Evolutionary conservation across 1,140 invertebrate species (phyloP), one percentile per base, ranked within the genome.

Genomic region (Elymnias hypermnestra): DNA sequence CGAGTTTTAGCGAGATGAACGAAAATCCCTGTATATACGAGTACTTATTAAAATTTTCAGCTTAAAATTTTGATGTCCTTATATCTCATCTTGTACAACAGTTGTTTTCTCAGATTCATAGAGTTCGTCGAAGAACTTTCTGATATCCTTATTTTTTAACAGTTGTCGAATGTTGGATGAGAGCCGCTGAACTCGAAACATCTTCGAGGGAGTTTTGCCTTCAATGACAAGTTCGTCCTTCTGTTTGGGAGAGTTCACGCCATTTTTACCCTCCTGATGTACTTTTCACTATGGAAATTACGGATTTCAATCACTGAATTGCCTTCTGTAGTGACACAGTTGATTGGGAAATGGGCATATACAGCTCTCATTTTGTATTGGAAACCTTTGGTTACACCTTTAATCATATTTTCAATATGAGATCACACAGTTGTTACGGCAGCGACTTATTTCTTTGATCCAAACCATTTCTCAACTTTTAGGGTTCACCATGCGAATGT

Each of bases 291-390:
- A 81, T 99, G 91, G 88, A 99, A 99, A 87, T 99, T 99, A 83
- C 98, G 91, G 75, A 99, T 98, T 90, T 98, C 97, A 83, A 99
- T 95, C 6, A 97, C 88, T 2, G 91, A 85, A 77, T 97, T 97
- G 45, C 90, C 92, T 63, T 99, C 95, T 12, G 93, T 94, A n/a
- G 97, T 97, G 9, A 97, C 95, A 84, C 98, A 97, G 85, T 99
- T 99, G 76, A 99, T 99, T 76, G 98, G 98, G 89, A 99, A 99
- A 89, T 99, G 98, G 85, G 98, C 98, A 87, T 99, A 99, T 57
- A 99, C 98, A 45, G 97, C 96, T 76, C 98, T 90, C 98, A 99
- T 99, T 90, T 99, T 99, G 88, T 99, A 99, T 67, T 95, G 91
- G 87, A 95, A 99, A 35, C 98, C 98, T 88, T 96, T 90, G 65